Base-by-base conservation (phyloP, 2,113 vertebrate species). In the Tamias sibiricus region DNA sequence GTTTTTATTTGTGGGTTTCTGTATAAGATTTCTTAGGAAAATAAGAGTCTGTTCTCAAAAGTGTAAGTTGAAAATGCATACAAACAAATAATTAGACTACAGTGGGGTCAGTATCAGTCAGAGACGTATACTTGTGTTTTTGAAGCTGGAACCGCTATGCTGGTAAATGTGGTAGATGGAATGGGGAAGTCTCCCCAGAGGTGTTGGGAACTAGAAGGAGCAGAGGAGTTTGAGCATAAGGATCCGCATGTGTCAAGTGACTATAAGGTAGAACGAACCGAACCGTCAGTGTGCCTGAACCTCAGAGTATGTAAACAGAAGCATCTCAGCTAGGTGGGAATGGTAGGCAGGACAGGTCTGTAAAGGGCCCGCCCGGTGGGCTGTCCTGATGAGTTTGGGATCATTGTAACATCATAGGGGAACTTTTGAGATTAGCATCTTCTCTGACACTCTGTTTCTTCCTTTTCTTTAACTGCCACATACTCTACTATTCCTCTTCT, bases 1-100 rank as follows among this genome's bases (percentile, higher is more conserved):
- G 40, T 66, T 95, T 84, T 77, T 84, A 68, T 44, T 62, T 57
- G 28, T 88, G 72, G 49, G 14, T 68, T 91, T 95, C 35, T 20
- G 8, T 42, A 2, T 40, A 59, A 66, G 8, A 69, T 72, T 66
- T 71, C 28, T 42, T 81, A 5, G 1, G 22, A 84, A 85, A 77
- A 68, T 57, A 20, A 87, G 37, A 20, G 17, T 77, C n/a, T 10
- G 3, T 57, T 77, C 49, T 40, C 66, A 20, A 79, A 72, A 82
- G 32, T 74, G 35, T 66, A 75, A 40, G 1, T 40, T 66, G 68
- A 54, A 82, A 82, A 62, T 90, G n/a, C 40, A 30, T 2, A 9
- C 2, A 19, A 64, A 26, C 28, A 54, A 28, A 20, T 32, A 26
- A 28, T 52, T 19, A 54, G 66, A n/a, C 8, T 20, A 14, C 14